These are phyloP conservation scores for Malthinus flaveolus DNA, from an alignment of 2,888 invertebrate species.

Conservation along the genomic window DNA sequence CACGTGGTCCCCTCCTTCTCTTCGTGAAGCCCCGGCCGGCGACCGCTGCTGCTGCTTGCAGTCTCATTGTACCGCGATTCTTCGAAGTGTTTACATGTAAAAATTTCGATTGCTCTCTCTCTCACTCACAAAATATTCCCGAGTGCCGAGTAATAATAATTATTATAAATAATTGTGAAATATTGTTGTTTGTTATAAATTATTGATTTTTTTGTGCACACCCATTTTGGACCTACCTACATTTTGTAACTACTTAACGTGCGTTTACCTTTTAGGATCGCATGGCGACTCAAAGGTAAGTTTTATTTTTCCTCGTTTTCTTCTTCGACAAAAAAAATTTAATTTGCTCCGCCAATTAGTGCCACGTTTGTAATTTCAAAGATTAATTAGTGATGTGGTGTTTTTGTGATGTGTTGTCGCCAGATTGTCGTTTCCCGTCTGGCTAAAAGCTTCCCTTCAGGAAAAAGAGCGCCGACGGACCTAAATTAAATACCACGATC, in stretches of 20 bases:
- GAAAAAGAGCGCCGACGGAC: no score
- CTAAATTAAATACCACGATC: no score
- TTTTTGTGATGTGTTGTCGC: not conserved
- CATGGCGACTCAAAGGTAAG: slow-evolving; percentile 49
- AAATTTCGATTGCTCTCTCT: slow-evolving; percentile 22
- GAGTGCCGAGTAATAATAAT: slow-evolving; percentile 25
- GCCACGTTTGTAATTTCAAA: no score
- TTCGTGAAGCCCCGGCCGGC: slow-evolving; percentile 38
- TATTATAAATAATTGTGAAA: slow-evolving; percentile 26
- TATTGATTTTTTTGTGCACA: slow-evolving; percentile 14
- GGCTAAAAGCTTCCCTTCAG: no score
- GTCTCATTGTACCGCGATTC: slow-evolving; percentile 44
- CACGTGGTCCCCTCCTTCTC: slow-evolving; percentile 43
- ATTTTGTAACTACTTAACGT: slow-evolving; percentile 5
- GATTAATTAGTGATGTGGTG: not conserved
- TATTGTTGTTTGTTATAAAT: slow-evolving; percentile 18
- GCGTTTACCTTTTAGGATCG: slow-evolving; percentile 33
- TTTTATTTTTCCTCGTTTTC: not conserved
- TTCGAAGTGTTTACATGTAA: slow-evolving; percentile 30
- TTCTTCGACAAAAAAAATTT: not conserved
- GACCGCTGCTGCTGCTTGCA: slow-evolving; percentile 38
- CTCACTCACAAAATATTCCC: not conserved
- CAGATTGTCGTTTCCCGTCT: slow-evolving; percentile 1
- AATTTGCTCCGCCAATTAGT: no score
- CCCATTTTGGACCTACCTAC: slow-evolving; percentile 25